These are phyloP conservation scores for Acestrorhynchus altus DNA, from an alignment of 2,797 vertebrate genomes.

Conservation along the genomic window DNA sequence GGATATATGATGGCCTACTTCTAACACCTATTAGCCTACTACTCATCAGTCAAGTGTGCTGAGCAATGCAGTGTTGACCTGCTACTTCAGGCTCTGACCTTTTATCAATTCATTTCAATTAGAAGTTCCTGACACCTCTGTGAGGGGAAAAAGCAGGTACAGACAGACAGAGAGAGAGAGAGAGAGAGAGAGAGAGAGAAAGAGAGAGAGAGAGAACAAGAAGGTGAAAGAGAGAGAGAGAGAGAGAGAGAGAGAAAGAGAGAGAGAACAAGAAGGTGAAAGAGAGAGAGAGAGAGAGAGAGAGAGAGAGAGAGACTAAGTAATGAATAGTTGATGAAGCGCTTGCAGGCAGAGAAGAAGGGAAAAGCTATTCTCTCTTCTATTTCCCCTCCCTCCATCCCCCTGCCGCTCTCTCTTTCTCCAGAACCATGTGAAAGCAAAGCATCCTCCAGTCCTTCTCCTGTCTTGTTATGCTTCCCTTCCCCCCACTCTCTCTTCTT, in stretches of 20 bases:
- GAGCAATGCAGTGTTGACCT: slow-evolving; percentile 41
- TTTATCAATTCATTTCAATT: slow-evolving; percentile 64
- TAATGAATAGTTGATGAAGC: slow-evolving; percentile 65
- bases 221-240: slow-evolving; percentile 33
- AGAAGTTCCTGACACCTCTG: slow-evolving; percentile 59
- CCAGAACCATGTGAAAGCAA: slow-evolving; percentile 16
- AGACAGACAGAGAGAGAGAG: not conserved
- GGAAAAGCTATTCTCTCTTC: slow-evolving; percentile 74
- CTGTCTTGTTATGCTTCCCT: slow-evolving; percentile 24
- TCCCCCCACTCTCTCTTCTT: slow-evolving; percentile 19
- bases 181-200: slow-evolving; percentile 12
- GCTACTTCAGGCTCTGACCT: slow-evolving; percentile 53
- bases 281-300: not conserved
- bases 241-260: not conserved
- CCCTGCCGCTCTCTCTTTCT: slow-evolving; percentile 33
- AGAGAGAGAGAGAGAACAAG: not conserved
- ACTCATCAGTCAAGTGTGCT: slow-evolving; percentile 49
- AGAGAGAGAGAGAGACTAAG: slow-evolving; percentile 48
- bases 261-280: no score
- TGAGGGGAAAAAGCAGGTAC: slow-evolving; percentile 42
- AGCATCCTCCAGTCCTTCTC: slow-evolving; percentile 17
- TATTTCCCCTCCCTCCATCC: slow-evolving; percentile 47
- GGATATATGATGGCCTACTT: slow-evolving; percentile 31
- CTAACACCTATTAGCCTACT: slow-evolving; percentile 33
- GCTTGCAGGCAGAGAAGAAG: slow-evolving; percentile 75